These are phyloP conservation scores for Gallinago stenura DNA, from an alignment of 2,797 vertebrate species.

Conservation along the genomic window DNA sequence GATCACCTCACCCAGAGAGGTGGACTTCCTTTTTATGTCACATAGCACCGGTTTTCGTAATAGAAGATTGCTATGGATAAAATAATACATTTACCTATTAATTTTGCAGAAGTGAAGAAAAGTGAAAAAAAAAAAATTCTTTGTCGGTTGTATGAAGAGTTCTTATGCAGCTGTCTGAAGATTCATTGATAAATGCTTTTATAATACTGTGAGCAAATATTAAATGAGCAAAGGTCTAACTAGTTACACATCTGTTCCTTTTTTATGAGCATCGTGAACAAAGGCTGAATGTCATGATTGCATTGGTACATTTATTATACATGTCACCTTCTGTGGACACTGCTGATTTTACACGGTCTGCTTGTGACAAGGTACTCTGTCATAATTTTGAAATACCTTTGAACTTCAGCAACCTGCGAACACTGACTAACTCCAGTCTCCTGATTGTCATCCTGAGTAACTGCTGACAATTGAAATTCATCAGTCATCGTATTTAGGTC, in stretches of 20 bases:
- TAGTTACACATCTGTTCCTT: background rate
- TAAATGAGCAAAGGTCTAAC: background rate
- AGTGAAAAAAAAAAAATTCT: background rate
- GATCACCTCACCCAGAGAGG: background rate
- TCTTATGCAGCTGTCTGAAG: background rate
- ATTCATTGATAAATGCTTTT: background rate
- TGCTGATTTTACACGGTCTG: background rate
- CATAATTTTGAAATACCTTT: background rate
- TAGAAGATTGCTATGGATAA: background rate
- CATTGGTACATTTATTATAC: background rate
- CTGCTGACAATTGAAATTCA: background rate
- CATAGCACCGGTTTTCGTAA: background rate
- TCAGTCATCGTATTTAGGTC: background rate
- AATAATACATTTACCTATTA: background rate
- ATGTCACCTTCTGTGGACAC: background rate
- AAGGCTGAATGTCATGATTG: background rate
- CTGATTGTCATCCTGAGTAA: background rate
- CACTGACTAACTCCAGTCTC: background rate
- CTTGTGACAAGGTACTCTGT: background rate
- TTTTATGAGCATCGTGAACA: background rate
- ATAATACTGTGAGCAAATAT: background rate
- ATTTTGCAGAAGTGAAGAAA: background rate
- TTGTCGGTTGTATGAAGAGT: background rate
- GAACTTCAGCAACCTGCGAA: background rate
- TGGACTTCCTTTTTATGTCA: background rate